Conservation (phyloP, 2,888 invertebrate species). For the Odontothrips loti region DNA sequence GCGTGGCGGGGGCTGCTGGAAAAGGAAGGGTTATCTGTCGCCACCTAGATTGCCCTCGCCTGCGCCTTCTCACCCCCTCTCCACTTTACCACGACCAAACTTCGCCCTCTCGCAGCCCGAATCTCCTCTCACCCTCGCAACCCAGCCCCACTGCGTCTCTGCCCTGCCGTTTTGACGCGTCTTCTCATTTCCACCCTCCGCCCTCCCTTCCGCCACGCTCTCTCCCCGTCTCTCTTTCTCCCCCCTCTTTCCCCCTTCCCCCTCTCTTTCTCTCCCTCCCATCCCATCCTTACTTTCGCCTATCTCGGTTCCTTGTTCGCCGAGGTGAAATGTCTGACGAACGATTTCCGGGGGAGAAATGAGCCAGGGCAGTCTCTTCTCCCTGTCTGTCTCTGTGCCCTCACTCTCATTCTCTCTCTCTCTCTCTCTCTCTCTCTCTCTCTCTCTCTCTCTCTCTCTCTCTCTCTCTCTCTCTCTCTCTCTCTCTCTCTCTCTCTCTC, state of each 20-base stretch:
- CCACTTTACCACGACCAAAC: neutral
- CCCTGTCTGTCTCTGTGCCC: no score
- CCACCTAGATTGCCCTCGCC: neutral
- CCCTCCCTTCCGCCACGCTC: neutral
- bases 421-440: conserved; percentile 1
- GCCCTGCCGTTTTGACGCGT: neutral
- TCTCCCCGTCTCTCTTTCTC: neutral
- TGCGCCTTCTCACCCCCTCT: neutral
- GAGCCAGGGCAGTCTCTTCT: neutral
- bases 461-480: no score
- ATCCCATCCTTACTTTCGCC: neutral
- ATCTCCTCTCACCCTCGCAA: neutral
- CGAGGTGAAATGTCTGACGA: neutral
- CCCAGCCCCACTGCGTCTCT: neutral
- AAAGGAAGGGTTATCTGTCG: neutral
- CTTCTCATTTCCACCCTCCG: neutral
- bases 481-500: no score
- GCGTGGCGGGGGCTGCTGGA: neutral
- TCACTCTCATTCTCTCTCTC: conserved; percentile 1
- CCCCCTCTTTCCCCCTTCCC: neutral
- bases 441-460: neutral
- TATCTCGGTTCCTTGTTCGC: neutral
- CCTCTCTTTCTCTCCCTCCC: neutral
- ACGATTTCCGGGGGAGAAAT: neutral
- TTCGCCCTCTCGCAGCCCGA: no score